Evolutionary conservation across 2,113 vertebrate species (phyloP).

Genomic region (Lagopus leucura): DNA sequence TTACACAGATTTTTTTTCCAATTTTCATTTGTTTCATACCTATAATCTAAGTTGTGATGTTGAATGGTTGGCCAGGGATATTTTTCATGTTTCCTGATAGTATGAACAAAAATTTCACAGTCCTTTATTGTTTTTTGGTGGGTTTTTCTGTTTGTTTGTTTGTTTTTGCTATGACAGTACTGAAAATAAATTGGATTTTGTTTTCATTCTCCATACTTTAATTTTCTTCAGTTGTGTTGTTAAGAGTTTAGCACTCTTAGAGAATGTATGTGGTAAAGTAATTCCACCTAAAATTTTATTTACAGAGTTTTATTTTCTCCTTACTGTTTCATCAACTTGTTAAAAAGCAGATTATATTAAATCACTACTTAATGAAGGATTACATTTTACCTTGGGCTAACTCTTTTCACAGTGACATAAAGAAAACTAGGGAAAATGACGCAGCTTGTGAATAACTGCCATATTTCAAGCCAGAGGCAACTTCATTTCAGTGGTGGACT

Average conservation of each 20-base stretch:
- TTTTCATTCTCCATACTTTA: neutral
- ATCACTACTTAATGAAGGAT: constrained; percentile 22
- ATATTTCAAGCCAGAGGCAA: neutral
- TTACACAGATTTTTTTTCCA: neutral
- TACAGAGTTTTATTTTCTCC: neutral
- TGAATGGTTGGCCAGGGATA: neutral
- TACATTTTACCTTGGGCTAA: constrained; percentile 8
- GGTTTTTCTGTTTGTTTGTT: neutral
- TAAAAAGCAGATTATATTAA: neutral
- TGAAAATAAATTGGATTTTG: neutral
- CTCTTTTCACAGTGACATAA: neutral
- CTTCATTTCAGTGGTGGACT: neutral
- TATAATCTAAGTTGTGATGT: neutral
- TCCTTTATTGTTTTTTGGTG: neutral
- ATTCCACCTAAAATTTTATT: neutral
- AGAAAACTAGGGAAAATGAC: neutral
- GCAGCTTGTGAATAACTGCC: neutral
- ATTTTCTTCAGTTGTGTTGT: neutral
- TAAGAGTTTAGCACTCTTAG: neutral
- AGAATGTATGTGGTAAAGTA: neutral
- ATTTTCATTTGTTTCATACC: neutral
- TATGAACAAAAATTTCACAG: neutral
- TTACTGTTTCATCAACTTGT: neutral
- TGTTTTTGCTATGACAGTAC: neutral
- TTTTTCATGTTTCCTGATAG: neutral